Conservation (phyloP, 1,140 invertebrate genomes). For the Asbolus verrucosus region DNA sequence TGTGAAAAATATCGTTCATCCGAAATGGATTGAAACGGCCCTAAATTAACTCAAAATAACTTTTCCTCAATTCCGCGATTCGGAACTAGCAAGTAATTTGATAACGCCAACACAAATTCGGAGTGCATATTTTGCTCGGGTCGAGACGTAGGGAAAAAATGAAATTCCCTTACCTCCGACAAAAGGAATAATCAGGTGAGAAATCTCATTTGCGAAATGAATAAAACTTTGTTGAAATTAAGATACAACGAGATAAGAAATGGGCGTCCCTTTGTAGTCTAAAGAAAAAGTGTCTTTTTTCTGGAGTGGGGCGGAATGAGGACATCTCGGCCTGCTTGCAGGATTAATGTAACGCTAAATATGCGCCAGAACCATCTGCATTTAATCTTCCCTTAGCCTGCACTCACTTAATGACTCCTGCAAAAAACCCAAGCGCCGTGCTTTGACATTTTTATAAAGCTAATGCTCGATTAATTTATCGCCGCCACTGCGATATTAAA, state of each 20-base stretch:
- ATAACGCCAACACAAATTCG: slow-evolving; percentile 32
- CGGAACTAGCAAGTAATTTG: slow-evolving; percentile 34
- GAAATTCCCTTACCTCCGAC: slow-evolving; percentile 10
- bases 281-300: slow-evolving; percentile 1
- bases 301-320: not conserved
- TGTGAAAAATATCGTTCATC: slow-evolving; percentile 5
- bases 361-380: slow-evolving; percentile 35
- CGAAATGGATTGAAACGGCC: slow-evolving; percentile 12
- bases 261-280: not conserved
- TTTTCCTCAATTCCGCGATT: slow-evolving; percentile 24
- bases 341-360: slow-evolving; percentile 45
- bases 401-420: not conserved
- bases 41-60: slow-evolving; percentile 32
- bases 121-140: slow-evolving; percentile 26
- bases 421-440: not conserved
- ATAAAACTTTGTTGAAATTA: slow-evolving; percentile 24
- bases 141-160: slow-evolving; percentile 21
- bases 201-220: slow-evolving; percentile 34
- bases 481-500: not conserved
- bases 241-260: slow-evolving; percentile 13
- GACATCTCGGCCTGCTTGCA: slow-evolving; percentile 3
- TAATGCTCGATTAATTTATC: not conserved
- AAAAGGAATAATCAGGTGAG: slow-evolving; percentile 33
- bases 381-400: slow-evolving; percentile 17
- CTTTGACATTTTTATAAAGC: slow-evolving; percentile 6